Conservation (phyloP, 2,797 vertebrate species). For the Pipistrellus kuhlii region DNA sequence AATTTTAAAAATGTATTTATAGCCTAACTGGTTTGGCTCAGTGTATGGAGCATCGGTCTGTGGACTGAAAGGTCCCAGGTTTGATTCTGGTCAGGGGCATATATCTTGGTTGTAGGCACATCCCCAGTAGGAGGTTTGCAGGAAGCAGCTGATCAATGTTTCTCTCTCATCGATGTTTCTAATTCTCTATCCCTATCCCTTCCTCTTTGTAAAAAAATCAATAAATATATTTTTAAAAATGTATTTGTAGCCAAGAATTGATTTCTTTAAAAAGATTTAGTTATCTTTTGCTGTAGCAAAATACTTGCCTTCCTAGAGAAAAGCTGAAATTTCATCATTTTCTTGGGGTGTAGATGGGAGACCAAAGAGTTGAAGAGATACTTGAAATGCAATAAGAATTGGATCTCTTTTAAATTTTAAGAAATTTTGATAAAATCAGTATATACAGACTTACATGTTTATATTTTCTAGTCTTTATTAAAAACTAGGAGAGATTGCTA, state of each 20-base stretch:
- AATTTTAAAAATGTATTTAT: background rate
- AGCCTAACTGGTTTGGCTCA: background rate
- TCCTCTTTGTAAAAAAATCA: too few relatives aligned
- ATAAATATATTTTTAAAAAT: background rate
- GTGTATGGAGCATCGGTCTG: too few relatives aligned
- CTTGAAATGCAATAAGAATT: background rate
- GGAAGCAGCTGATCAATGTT: too few relatives aligned
- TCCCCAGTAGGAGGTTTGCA: too few relatives aligned
- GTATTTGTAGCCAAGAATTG: background rate
- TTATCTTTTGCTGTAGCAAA: background rate
- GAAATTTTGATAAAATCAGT: background rate
- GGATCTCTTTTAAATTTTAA: background rate
- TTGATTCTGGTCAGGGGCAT: too few relatives aligned
- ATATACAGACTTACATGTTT: background rate
- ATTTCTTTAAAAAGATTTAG: background rate
- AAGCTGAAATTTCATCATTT: background rate
- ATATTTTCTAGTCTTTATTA: background rate
- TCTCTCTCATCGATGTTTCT: too few relatives aligned
- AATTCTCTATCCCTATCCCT: too few relatives aligned
- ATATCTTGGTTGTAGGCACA: too few relatives aligned
- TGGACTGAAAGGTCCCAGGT: too few relatives aligned
- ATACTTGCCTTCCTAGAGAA: slow-evolving; percentile 27
- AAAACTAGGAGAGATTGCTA: background rate
- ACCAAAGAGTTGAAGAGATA: background rate
- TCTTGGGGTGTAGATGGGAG: background rate